Percentiles rank a stretch among this genome's conserved stretches.
Evolutionary conservation across 37 sponge, comb jelly and placozoan species (phyloP).

Genomic region (Spongia lamella): DNA sequence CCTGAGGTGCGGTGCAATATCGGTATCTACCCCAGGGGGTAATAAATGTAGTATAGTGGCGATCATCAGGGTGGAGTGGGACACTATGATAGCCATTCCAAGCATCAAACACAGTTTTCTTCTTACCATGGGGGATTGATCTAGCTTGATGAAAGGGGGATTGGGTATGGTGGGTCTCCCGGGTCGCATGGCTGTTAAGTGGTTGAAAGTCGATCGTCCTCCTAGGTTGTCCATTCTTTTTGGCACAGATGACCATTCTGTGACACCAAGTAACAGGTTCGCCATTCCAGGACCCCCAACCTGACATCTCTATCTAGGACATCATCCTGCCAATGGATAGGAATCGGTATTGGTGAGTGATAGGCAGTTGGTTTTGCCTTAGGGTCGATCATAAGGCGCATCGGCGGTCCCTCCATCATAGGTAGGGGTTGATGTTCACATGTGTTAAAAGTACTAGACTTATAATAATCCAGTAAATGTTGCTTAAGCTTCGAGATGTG

Average conservation of each 20-base stretch:
- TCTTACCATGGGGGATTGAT: slow-evolving; percentile 23
- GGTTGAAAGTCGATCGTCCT: no score
- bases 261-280: slow-evolving; percentile 50
- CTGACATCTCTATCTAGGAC: slow-evolving; percentile 36
- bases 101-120: slow-evolving; percentile 45
- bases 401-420: no score
- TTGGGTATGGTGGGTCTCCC: no score
- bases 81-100: no score
- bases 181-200: no score
- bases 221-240: no score
- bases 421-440: no score
- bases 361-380: slow-evolving; percentile 16
- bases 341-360: slow-evolving; percentile 23
- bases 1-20: no score
- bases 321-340: slow-evolving; percentile 24
- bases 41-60: slow-evolving; percentile 46
- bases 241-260: slow-evolving; percentile 17
- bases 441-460: no score
- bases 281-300: slow-evolving; percentile 46
- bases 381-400: slow-evolving; percentile 38
- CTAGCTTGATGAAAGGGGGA: slow-evolving; percentile 41
- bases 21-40: slow-evolving; percentile 53
- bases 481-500: no score
- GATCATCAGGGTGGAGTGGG: no score
- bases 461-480: no score